Conservation (phyloP, 2,888 invertebrate species). For the Xylota segnis region DNA sequence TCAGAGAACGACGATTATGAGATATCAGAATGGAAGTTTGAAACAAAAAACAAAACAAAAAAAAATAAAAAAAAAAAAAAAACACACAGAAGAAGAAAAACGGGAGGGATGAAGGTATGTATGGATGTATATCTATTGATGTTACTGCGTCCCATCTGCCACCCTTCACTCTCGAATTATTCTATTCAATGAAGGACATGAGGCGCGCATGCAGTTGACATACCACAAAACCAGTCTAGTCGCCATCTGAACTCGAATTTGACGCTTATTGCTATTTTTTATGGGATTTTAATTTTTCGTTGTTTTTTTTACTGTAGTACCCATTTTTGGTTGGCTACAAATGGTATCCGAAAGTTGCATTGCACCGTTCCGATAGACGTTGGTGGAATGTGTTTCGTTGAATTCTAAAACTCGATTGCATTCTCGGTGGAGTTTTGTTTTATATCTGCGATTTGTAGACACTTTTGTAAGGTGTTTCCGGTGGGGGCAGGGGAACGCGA, state of each 20-base stretch:
- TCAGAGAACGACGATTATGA: slow-evolving; percentile 72
- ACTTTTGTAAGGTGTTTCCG: slow-evolving; percentile 38
- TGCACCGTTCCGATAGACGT: slow-evolving; percentile 40
- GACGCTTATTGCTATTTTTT: slow-evolving; percentile 76
- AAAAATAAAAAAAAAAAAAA: slow-evolving; percentile 10
- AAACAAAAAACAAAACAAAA: slow-evolving; percentile 28
- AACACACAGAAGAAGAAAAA: slow-evolving; percentile 53
- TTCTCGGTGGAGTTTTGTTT: slow-evolving; percentile 65
- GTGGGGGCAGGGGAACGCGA: slow-evolving; percentile 35
- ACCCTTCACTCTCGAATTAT: slow-evolving; percentile 70
- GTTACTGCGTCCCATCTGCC: slow-evolving; percentile 75
- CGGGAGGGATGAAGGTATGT: slow-evolving; percentile 56
- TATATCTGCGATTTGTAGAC: slow-evolving; percentile 4
- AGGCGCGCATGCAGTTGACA: slow-evolving; percentile 76
- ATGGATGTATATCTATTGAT: slow-evolving; percentile 60
- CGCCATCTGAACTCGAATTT: slow-evolving; percentile 77
- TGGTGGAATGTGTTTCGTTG: slow-evolving; percentile 54
- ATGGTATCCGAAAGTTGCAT: slow-evolving; percentile 55
- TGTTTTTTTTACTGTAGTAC: slow-evolving; percentile 50
- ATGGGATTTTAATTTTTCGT: slow-evolving; percentile 70
- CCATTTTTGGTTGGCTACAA: slow-evolving; percentile 69
- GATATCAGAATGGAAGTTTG: slow-evolving; percentile 63
- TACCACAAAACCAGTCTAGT: slow-evolving; percentile 76
- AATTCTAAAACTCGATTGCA: slow-evolving; percentile 58
- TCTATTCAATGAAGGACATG: slow-evolving; percentile 76